Evolutionary conservation across 92 coral and sea anemone genomes (phyloP).

Genomic region (Heliopora coerulea): DNA sequence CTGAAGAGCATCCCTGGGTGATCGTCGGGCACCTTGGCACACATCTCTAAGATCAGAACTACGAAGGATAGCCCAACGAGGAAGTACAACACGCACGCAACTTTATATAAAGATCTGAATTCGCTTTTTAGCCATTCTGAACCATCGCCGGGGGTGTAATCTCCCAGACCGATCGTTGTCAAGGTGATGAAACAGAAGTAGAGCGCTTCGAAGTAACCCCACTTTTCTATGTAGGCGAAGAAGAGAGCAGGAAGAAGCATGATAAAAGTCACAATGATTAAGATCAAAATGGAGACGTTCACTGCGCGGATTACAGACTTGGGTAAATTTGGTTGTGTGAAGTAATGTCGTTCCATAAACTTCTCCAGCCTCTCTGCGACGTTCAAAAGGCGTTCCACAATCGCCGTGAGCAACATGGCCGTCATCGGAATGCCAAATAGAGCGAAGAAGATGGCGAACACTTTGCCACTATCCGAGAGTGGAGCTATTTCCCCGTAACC

Average conservation of each 20-base stretch:
- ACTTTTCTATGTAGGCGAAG: slow-evolving; percentile 73
- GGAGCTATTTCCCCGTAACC: slow-evolving; percentile 98
- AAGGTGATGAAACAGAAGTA: slow-evolving; percentile 95
- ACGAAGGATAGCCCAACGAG: slow-evolving; percentile 86
- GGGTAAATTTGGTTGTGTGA: slow-evolving; percentile 82
- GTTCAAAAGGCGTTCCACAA: slow-evolving; percentile 86
- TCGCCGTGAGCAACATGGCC: slow-evolving; percentile 93
- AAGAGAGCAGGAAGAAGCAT: slow-evolving; percentile 83
- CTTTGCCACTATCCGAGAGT: slow-evolving; percentile 82
- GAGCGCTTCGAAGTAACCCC: slow-evolving; percentile 96
- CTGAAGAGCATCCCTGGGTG: slow-evolving; percentile 99
- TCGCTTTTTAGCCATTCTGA: slow-evolving; percentile 70
- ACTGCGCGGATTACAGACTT: slow-evolving; percentile 75
- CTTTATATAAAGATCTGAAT: slow-evolving; percentile 78
- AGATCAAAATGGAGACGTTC: slow-evolving; percentile 70
- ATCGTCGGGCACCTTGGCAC: slow-evolving; percentile 99
- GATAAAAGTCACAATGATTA: slow-evolving; percentile 61
- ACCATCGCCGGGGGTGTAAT: slow-evolving; percentile 93
- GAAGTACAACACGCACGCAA: slow-evolving; percentile 84
- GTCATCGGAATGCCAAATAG: slow-evolving; percentile 99
- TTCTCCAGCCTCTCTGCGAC: slow-evolving; percentile 65
- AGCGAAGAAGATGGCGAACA: slow-evolving; percentile 91
- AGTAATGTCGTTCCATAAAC: slow-evolving; percentile 36
- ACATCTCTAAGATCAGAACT: slow-evolving; percentile 84
- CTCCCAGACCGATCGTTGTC: slow-evolving; percentile 97